A percentile compares a stretch with the other conserved stretches of the same genome.
Conservation (phyloP, 2,113 vertebrate species). For the Cyprinodon variegatus region DNA sequence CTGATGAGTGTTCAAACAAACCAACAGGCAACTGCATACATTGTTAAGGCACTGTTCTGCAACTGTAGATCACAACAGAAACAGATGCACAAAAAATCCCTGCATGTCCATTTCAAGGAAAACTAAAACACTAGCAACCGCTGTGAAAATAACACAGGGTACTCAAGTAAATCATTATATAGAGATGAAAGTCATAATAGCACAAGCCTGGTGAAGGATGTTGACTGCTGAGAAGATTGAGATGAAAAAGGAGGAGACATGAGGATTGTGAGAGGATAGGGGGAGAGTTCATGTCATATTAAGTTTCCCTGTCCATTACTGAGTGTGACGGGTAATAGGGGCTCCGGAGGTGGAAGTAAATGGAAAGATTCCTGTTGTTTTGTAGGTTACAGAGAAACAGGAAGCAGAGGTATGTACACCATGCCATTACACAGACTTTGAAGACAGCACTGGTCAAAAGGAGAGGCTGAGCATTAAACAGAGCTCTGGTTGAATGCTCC, state of each 20-base stretch:
- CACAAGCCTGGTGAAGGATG: slow-evolving; percentile 71
- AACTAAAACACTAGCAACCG: slow-evolving; percentile 65
- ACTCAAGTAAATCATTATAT: slow-evolving; percentile 75
- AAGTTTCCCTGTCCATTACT: slow-evolving; percentile 58
- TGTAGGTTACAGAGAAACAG: slow-evolving; percentile 44
- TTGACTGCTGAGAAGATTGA: slow-evolving; percentile 69
- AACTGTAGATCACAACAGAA: slow-evolving; percentile 42
- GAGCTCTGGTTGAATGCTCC: slow-evolving; percentile 29
- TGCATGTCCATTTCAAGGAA: slow-evolving; percentile 37
- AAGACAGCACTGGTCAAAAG: slow-evolving; percentile 73
- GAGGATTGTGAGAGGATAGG: slow-evolving; percentile 13
- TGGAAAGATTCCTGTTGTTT: slow-evolving; percentile 54
- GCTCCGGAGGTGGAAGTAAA: slow-evolving; percentile 38
- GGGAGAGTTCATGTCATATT: slow-evolving; percentile 20
- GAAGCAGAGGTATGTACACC: slow-evolving; percentile 72
- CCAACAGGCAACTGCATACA: slow-evolving; percentile 59
- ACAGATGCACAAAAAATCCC: slow-evolving; percentile 52
- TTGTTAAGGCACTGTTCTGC: slow-evolving; percentile 32
- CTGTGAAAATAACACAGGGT: slow-evolving; percentile 65
- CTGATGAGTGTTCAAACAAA: slow-evolving; percentile 70
- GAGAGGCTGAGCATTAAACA: slow-evolving; percentile 30
- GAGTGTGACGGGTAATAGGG: slow-evolving; percentile 28
- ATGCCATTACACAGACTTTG: slow-evolving; percentile 89
- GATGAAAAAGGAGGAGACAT: slow-evolving; percentile 34
- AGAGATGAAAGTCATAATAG: slow-evolving; percentile 83